Evolutionary conservation across 2,113 vertebrate genomes (phyloP), one percentile per base, ranked within the genome.

Genomic region (Plotosus lineatus): DNA sequence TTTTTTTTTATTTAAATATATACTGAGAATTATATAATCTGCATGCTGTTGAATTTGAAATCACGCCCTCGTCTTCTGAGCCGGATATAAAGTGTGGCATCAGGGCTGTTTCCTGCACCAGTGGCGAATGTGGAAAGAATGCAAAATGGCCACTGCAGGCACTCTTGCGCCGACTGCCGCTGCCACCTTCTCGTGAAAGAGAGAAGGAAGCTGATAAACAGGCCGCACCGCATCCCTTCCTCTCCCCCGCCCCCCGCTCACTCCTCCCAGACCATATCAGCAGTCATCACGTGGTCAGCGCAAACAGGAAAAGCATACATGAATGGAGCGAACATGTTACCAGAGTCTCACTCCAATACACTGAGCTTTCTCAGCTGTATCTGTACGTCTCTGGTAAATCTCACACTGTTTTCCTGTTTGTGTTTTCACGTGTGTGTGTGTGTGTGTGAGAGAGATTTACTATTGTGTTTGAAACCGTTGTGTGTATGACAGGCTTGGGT

Each of bases 221-320:
- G 76, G 50, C 63, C 40, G 9, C 2, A 61, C 74, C 55, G 61
- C 36, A 65, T 44, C 74, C 74, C 36, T 44, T 76, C 44, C 33
- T 53, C 65, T 58, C 60, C 31, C 63, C 55, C 36, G 63, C 51
- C 55, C 38, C 71, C 81, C 77, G 23, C 50, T 60, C 77, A 56
- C 38, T 75, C 61, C 65, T 42, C 61, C 53, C 33, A 26, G 48
- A 6, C 8, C 72, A 72, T 61, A 75, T 61, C 78, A 82, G 80
- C n/a, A 79, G 77, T 38, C 33, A 2, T 85, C 75, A 82, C 61
- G 31, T 65, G 23, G 60, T 60, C 76, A 68, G 36, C 42, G 26
- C 51, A 44, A 69, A 81, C 78, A 80, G 82, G 77, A 80, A 83
- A 68, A 65, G 58, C 81, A 82, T 7, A 66, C 65, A 80, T 80